Conservation (phyloP, 2,113 vertebrate species). For the Chelonoidis abingdonii region DNA sequence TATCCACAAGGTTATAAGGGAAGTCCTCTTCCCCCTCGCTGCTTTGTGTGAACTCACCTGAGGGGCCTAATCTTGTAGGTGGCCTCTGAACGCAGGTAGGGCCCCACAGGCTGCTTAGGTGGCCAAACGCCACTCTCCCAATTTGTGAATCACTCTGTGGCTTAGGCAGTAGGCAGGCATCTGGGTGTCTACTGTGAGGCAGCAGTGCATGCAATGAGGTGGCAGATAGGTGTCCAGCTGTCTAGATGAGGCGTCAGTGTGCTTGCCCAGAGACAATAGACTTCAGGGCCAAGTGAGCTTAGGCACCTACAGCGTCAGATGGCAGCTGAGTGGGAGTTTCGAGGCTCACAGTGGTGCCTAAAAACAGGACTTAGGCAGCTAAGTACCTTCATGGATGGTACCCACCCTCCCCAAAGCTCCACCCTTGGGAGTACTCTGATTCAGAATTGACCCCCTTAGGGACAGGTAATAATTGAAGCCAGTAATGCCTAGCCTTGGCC, state of each 20-base stretch:
- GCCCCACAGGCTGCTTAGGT: neutral
- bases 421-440: neutral
- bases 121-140: neutral
- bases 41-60: neutral
- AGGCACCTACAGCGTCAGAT: neutral
- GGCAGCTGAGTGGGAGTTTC: neutral
- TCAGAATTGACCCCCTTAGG: neutral
- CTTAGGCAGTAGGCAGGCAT: neutral
- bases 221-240: neutral
- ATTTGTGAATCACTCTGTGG: neutral
- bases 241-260: neutral
- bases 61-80: neutral
- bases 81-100: neutral
- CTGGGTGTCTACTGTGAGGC: neutral
- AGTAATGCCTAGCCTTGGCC: neutral
- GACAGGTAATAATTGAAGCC: accelerated
- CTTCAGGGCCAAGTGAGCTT: neutral
- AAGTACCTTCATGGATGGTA: neutral
- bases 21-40: neutral
- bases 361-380: neutral
- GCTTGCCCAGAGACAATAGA: neutral
- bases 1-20: neutral
- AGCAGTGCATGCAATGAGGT: neutral
- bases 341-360: neutral
- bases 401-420: neutral